Percentiles rank a stretch among this genome's conserved stretches.
These are phyloP conservation scores for Pterostichus niger DNA, from an alignment of 2,888 invertebrate species.

Conservation along the genomic window DNA sequence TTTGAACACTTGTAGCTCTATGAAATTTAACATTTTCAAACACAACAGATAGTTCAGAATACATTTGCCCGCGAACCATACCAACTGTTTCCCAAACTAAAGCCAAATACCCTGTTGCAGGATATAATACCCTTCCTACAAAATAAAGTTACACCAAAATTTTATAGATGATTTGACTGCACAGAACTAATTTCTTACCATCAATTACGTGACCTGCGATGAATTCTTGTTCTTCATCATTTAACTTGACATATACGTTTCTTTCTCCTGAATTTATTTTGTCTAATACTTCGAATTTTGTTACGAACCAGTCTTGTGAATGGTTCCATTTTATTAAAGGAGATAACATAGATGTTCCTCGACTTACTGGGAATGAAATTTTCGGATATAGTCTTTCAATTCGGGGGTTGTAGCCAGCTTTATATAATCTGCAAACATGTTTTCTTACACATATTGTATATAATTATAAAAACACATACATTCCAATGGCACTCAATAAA, in stretches of 20 bases:
- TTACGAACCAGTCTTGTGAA: slow-evolving; percentile 86
- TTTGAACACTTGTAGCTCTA: slow-evolving; percentile 80
- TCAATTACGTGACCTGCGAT: slow-evolving; percentile 91
- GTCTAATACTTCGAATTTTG: slow-evolving; percentile 84
- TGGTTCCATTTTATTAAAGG: slow-evolving; percentile 95
- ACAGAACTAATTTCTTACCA: slow-evolving; percentile 78
- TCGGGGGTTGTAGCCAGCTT: slow-evolving; percentile 87
- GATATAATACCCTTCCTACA: slow-evolving; percentile 82
- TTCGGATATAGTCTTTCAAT: slow-evolving; percentile 88
- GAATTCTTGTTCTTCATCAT: slow-evolving; percentile 85
- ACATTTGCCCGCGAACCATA: slow-evolving; percentile 73
- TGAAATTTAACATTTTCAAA: slow-evolving; percentile 82
- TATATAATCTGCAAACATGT: slow-evolving; percentile 82
- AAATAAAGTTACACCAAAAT: slow-evolving; percentile 34
- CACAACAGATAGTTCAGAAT: slow-evolving; percentile 78
- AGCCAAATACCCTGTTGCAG: slow-evolving; percentile 81
- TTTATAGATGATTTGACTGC: neutral
- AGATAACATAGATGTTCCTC: slow-evolving; percentile 90
- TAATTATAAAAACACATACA: slow-evolving; percentile 74
- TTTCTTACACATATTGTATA: neutral
- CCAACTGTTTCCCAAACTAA: slow-evolving; percentile 80
- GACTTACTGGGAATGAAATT: slow-evolving; percentile 90
- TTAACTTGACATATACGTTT: slow-evolving; percentile 80
- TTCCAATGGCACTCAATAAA: slow-evolving; percentile 77
- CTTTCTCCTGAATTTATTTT: slow-evolving; percentile 85